These are phyloP conservation scores for Hoplodrina ambigua DNA, from an alignment of 2,888 invertebrate genomes.

Conservation along the genomic window DNA sequence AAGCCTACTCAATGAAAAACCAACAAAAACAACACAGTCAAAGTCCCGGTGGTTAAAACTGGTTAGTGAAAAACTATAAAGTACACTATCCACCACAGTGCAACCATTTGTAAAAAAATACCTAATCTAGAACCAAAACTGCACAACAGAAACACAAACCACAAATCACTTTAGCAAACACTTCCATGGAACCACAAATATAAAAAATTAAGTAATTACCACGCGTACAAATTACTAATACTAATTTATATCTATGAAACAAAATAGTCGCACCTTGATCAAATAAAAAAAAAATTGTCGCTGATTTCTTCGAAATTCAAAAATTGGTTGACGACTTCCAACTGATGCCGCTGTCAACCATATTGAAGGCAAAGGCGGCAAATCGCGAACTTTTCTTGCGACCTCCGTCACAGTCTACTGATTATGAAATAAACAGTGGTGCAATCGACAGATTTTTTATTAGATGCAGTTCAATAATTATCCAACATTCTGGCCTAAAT, in stretches of 20 bases:
- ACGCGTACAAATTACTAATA: too few relatives aligned
- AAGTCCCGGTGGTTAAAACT: too few relatives aligned
- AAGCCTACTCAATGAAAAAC: too few relatives aligned
- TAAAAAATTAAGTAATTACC: too few relatives aligned
- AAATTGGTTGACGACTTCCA: conserved; percentile 43
- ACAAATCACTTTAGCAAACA: too few relatives aligned
- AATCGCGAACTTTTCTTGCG: conserved; percentile 48
- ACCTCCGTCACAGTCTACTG: conserved; percentile 60
- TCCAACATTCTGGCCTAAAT: conserved; percentile 42
- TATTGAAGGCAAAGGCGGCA: conserved; percentile 36
- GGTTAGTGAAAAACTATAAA: too few relatives aligned
- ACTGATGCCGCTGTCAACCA: conserved; percentile 24
- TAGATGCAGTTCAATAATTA: conserved; percentile 45
- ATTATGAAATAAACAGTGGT: conserved; percentile 58
- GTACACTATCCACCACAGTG: too few relatives aligned
- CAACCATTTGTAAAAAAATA: too few relatives aligned
- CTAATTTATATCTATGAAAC: neutral
- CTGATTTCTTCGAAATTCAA: conserved; percentile 27
- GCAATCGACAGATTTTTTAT: conserved; percentile 51
- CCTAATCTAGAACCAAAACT: too few relatives aligned
- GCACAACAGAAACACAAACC: too few relatives aligned
- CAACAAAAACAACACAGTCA: too few relatives aligned
- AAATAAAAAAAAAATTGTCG: neutral
- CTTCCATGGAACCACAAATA: too few relatives aligned
- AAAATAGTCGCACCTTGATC: neutral